Base-by-base conservation (phyloP, 2,797 vertebrate genomes). In the Geotria australis region DNA sequence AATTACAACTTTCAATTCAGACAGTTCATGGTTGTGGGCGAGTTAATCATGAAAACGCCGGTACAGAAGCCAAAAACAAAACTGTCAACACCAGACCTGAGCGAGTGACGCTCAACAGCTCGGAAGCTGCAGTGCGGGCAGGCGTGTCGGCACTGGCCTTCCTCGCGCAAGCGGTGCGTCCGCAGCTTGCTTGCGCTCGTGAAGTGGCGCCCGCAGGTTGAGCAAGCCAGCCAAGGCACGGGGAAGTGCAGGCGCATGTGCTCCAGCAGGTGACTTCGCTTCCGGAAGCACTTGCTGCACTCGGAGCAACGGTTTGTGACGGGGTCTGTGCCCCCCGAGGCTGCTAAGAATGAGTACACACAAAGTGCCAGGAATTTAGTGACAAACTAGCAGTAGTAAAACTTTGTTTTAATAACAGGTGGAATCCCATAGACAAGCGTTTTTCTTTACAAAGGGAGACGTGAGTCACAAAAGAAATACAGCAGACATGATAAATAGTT, bases 141-240 rank as follows among this genome's bases (percentile, higher is more conserved):
- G 48, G 2, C 73, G 62, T 96, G 85, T 9, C 72, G 56, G 66
- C 91, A 95, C 60, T 85, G 69, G 0, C 89, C 88, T 0, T 73
- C 74, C 66, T 98, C 89, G 2, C 88, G 74, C 60, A 91, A 75
- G 65, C 79, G 69, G 58, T 98, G 91, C 38, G 86, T 70, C 57
- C 80, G 83, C 45, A 98, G 73, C 65, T 98, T 96, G 73, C 85
- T 96, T 63, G 80, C 83, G 66, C 88, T 98, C 68, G 85, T 91
- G 68, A 95, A 96, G 73, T 75, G 77, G 56, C 77, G 84, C 65
- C 76, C 70, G 68, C 91, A 98, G 68, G 77, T 80, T 62, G 81
- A 77, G 65, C 89, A 98, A 70, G 94, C 86, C 58, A 96, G 78
- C 59, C 70, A 73, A 14, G 85, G 84, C 64, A 95, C 82, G 0